phyloP scores from a whole-genome alignment of 2,797 vertebrate species.

The Halcyon chelicuti region DNA sequence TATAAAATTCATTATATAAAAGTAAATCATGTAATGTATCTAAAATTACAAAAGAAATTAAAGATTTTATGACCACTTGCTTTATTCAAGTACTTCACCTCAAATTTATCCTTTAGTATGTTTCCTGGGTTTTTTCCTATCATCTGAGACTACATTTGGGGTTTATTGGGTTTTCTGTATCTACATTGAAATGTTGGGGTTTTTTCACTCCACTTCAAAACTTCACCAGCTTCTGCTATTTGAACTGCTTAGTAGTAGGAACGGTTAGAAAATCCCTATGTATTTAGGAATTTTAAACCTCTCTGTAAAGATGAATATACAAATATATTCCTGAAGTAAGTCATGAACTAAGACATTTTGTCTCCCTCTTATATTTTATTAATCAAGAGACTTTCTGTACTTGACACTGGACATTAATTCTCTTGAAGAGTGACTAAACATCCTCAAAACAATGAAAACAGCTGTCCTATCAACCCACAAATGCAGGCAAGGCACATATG shows the following conservation, averaged over 20 bases:
- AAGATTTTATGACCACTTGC: background rate
- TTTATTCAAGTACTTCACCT: background rate
- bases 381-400: background rate
- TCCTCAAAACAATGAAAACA: background rate
- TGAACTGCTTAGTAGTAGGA: background rate
- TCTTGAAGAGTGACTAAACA: background rate
- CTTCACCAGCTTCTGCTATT: background rate
- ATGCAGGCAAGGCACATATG: background rate
- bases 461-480: background rate
- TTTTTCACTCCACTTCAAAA: background rate
- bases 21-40: background rate
- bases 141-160: background rate
- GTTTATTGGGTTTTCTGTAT: background rate
- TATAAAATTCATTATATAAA: background rate
- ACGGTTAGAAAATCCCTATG: background rate
- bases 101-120: background rate
- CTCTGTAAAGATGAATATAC: background rate
- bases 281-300: background rate
- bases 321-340: background rate
- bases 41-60: background rate
- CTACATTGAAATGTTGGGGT: background rate
- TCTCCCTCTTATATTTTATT: background rate
- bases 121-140: background rate
- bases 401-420: background rate
- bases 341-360: background rate